phyloP scores from a whole-genome alignment of 1,140 invertebrate genomes.

The Hydropsyche tenuis region DNA sequence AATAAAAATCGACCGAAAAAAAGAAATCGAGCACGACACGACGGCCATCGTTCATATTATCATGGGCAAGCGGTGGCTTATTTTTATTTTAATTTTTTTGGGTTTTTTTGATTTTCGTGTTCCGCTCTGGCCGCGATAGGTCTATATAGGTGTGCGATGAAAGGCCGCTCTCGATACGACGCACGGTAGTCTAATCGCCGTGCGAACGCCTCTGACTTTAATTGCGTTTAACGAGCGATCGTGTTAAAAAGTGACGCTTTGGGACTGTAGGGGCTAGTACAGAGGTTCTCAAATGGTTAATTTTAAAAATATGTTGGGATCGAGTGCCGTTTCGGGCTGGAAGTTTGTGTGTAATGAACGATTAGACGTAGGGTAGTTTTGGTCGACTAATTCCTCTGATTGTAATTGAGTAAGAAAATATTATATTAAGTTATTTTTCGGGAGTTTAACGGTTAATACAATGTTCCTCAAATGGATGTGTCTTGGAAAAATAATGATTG shows the following conservation, averaged over 20 bases:
- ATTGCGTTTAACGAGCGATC: constrained; percentile 16
- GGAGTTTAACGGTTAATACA: too few species aligned
- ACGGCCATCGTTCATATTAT: constrained; percentile 29
- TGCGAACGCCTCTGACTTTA: constrained; percentile 3
- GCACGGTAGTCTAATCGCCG: constrained; percentile 14
- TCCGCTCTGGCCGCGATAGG: constrained; percentile 1
- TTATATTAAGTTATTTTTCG: too few species aligned
- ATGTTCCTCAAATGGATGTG: too few species aligned
- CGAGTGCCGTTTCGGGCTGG: too few species aligned
- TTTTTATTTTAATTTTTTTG: not conserved
- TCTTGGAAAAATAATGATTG: too few species aligned
- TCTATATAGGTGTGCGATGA: constrained; percentile 1
- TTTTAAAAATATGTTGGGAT: too few species aligned
- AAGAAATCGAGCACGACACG: constrained; percentile 13
- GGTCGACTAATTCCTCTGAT: too few species aligned
- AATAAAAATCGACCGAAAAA: constrained; percentile 5
- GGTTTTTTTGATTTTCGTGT: not conserved
- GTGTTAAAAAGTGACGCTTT: constrained; percentile 4
- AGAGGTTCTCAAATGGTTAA: too few species aligned
- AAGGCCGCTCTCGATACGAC: constrained; percentile 14
- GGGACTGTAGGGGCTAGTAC: too few species aligned
- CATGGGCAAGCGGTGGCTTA: not conserved
- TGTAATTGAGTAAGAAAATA: too few species aligned
- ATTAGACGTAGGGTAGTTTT: too few species aligned
- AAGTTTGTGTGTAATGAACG: too few species aligned